These are phyloP conservation scores for Ceramica pisi DNA, from an alignment of 2,888 invertebrate species.

Conservation along the genomic window DNA sequence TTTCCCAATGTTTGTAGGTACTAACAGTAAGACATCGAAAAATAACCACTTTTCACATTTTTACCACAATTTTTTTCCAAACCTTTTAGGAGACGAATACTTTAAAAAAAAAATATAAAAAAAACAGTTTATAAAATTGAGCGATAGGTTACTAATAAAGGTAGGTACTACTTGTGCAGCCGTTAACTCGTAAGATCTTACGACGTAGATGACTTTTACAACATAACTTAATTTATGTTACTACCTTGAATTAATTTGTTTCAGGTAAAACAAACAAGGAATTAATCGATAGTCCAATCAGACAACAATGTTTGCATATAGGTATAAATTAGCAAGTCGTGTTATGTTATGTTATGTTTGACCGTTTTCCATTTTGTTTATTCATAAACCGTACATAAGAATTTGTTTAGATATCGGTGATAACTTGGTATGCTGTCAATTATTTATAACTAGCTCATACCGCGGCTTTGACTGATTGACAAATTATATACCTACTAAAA, in stretches of 20 bases:
- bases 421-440: background rate
- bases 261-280: slow-evolving; percentile 12
- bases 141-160: background rate
- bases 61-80: too few relatives aligned
- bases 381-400: background rate
- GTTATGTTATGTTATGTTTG: background rate
- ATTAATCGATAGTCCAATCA: slow-evolving; percentile 17
- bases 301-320: background rate
- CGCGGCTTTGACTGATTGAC: too few relatives aligned
- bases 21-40: too few relatives aligned
- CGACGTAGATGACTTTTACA: slow-evolving; percentile 56
- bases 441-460: too few relatives aligned
- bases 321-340: background rate
- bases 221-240: slow-evolving; percentile 14
- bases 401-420: background rate
- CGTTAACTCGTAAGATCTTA: slow-evolving; percentile 54
- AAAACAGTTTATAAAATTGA: background rate
- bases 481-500: too few relatives aligned
- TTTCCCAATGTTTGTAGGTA: too few relatives aligned
- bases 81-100: background rate
- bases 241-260: slow-evolving; percentile 16
- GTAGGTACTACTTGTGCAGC: background rate
- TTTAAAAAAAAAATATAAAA: background rate
- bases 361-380: background rate
- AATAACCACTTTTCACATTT: too few relatives aligned